phyloP scores from a whole-genome alignment of 2,888 invertebrate species.

The Cryptus armator region DNA sequence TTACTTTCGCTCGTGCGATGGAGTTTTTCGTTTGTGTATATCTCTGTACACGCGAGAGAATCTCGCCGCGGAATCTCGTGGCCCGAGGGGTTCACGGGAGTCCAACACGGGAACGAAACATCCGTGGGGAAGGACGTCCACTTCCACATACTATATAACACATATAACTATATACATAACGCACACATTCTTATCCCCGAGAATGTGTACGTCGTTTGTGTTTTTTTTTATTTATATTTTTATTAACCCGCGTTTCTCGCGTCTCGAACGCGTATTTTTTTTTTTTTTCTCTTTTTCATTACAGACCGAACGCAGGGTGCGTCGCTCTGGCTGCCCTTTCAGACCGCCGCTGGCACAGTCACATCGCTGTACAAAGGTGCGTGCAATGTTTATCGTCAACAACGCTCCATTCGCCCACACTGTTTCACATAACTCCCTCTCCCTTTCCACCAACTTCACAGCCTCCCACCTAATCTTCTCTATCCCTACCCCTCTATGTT shows the following conservation, averaged over 20 bases:
- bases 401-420: constrained; percentile 19
- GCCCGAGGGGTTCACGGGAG: constrained; percentile 62
- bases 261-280: constrained; percentile 34
- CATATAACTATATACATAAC: background rate
- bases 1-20: constrained; percentile 15
- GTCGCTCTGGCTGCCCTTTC: constrained; percentile 91
- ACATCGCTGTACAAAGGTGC: constrained; percentile 92
- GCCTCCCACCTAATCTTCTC: constrained; percentile 39
- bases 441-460: constrained; percentile 48
- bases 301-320: constrained; percentile 89
- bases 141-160: constrained; percentile 24
- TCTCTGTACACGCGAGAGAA: background rate
- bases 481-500: constrained; percentile 49
- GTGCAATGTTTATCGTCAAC: constrained; percentile 68
- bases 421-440: constrained; percentile 31
- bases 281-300: constrained; percentile 76
- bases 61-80: constrained; percentile 49
- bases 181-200: background rate
- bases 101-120: constrained; percentile 65
- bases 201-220: constrained; percentile 11
- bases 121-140: constrained; percentile 67
- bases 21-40: constrained; percentile 26
- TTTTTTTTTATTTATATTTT: constrained; percentile 18
- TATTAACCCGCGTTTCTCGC: constrained; percentile 29
- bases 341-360: constrained; percentile 92